phyloP scores from a whole-genome alignment of 1,140 invertebrate genomes.

The Triops cancriformis region DNA sequence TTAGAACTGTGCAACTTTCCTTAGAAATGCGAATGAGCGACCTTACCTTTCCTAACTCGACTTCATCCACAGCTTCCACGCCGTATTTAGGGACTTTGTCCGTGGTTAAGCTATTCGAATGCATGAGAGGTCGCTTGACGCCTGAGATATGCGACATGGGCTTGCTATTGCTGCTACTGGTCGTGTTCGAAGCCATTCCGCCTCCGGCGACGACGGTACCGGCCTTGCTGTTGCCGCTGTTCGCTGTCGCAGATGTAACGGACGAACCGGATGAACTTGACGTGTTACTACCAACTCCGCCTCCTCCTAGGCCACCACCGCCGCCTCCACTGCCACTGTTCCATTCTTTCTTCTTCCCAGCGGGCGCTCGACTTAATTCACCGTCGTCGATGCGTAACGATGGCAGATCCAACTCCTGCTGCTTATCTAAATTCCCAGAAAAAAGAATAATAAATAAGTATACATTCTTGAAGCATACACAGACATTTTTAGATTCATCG shows the following conservation, averaged over 20 bases:
- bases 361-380: constrained; percentile 30
- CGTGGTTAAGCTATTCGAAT: constrained; percentile 83
- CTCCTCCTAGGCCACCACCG: constrained; percentile 27
- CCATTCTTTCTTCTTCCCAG: constrained; percentile 29
- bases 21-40: constrained; percentile 10
- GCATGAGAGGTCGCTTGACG: constrained; percentile 73
- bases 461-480: background rate
- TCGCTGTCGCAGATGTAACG: background rate
- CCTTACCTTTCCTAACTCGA: constrained; percentile 69
- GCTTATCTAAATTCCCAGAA: constrained; percentile 64
- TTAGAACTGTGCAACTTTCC: background rate
- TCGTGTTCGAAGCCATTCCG: constrained; percentile 1
- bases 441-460: background rate
- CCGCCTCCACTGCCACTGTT: constrained; percentile 23
- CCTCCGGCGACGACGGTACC: constrained; percentile 35
- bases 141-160: constrained; percentile 85
- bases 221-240: constrained; percentile 29
- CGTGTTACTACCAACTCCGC: constrained; percentile 24
- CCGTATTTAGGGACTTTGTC: constrained; percentile 82
- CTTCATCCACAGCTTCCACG: constrained; percentile 81
- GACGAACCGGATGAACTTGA: constrained; percentile 14
- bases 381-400: constrained; percentile 66
- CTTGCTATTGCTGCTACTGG: constrained; percentile 32
- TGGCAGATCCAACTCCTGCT: constrained; percentile 89
- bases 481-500: too few relatives aligned